Percentiles rank a stretch among this genome's conserved stretches.
Conservation (phyloP, 2,888 invertebrate genomes). For the Ochropleura plecta region DNA sequence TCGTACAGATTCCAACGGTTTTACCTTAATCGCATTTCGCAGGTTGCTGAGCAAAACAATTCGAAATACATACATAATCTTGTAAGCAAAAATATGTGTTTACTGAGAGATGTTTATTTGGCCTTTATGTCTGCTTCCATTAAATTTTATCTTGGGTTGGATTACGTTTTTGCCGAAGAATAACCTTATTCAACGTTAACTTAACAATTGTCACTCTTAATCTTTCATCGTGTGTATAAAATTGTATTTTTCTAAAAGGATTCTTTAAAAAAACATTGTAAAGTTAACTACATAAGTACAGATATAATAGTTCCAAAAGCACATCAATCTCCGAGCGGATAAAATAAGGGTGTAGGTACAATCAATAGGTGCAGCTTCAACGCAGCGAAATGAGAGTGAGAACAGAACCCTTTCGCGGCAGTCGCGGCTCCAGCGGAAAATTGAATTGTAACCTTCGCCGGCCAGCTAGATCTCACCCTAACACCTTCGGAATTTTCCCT, state of each 20-base stretch:
- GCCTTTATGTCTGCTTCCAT: slow-evolving; percentile 19
- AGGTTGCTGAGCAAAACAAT: slow-evolving; percentile 74
- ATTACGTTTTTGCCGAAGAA: background rate
- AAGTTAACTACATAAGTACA: background rate
- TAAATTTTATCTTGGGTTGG: slow-evolving; percentile 8
- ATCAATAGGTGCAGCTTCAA: slow-evolving; percentile 52
- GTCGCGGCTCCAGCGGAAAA: slow-evolving; percentile 76
- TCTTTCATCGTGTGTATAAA: too few species aligned
- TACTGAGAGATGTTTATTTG: slow-evolving; percentile 30
- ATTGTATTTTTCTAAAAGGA: background rate
- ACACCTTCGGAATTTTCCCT: slow-evolving; percentile 72
- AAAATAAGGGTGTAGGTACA: slow-evolving; percentile 31
- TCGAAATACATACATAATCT: slow-evolving; percentile 67
- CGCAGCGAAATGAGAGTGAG: slow-evolving; percentile 54
- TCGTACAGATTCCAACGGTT: slow-evolving; percentile 68
- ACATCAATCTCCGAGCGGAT: background rate
- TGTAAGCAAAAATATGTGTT: slow-evolving; percentile 60
- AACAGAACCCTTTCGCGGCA: slow-evolving; percentile 60
- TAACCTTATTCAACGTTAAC: slow-evolving; percentile 2
- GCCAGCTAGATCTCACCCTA: slow-evolving; percentile 72
- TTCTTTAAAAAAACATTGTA: background rate
- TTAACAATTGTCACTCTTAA: background rate
- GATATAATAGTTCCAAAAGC: background rate
- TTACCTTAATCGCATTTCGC: slow-evolving; percentile 77
- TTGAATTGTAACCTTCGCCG: slow-evolving; percentile 81